Evolutionary conservation across 2,888 invertebrate genomes (phyloP).

Genomic region (Adela reaumurella): DNA sequence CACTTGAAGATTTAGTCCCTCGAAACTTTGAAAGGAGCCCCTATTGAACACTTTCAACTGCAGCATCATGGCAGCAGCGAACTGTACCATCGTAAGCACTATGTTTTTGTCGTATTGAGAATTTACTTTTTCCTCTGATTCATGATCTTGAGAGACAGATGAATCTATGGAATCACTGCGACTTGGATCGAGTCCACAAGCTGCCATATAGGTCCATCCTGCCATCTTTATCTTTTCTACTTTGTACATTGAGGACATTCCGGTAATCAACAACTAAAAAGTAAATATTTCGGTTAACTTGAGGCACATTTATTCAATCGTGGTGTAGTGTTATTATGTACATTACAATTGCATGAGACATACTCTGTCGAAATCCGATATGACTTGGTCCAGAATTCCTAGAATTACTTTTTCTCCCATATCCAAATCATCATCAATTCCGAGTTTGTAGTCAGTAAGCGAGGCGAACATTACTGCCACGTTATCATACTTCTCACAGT

Average conservation of each 20-base stretch:
- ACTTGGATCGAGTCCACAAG: slow-evolving; percentile 81
- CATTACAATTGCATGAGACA: too few species aligned
- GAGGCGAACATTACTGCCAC: slow-evolving; percentile 97
- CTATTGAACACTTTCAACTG: slow-evolving; percentile 52
- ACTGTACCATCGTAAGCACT: slow-evolving; percentile 46
- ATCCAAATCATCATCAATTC: slow-evolving; percentile 63
- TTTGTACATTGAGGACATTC: slow-evolving; percentile 55
- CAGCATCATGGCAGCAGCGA: slow-evolving; percentile 50
- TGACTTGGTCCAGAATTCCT: slow-evolving; percentile 81
- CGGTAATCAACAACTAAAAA: slow-evolving; percentile 59
- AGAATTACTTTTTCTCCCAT: slow-evolving; percentile 63
- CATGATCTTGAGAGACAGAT: slow-evolving; percentile 18
- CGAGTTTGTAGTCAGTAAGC: slow-evolving; percentile 75
- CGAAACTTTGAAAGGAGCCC: slow-evolving; percentile 56
- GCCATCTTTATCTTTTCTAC: slow-evolving; percentile 97
- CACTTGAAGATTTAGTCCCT: slow-evolving; percentile 67
- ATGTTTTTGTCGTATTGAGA: slow-evolving; percentile 37
- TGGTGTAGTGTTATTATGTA: too few species aligned
- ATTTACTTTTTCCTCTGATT: slow-evolving; percentile 26
- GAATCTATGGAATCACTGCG: slow-evolving; percentile 58
- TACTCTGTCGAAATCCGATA: slow-evolving; percentile 90
- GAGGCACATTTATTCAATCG: too few species aligned
- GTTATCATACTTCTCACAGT: slow-evolving; percentile 82
- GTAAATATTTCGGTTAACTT: too few species aligned
- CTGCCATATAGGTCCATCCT: slow-evolving; percentile 97